Base-by-base conservation (phyloP, 2,888 invertebrate species). In the Andrena camellia region DNA sequence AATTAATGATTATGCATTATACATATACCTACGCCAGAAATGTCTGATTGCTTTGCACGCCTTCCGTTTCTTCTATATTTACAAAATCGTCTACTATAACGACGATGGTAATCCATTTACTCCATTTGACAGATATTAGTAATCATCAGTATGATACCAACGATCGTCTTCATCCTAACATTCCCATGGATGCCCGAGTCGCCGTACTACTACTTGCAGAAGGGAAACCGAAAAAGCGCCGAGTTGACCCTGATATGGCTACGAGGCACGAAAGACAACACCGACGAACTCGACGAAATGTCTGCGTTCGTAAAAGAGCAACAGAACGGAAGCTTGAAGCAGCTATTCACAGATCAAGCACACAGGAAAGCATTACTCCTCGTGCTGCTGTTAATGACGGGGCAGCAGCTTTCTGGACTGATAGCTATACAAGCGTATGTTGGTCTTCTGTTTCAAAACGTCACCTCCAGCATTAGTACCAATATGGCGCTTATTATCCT, bases 181-280 rank as follows among this genome's bases (percentile, higher is more conserved):
- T 69, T 85, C 31, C 13, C 23, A 2, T 88, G 88, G 88, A 63
- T 86, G 48, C 88, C 88, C 3, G 88, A 88, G 17, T 79, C 85
- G 0, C 88, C 88, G 5, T 86, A 88, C 50, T 80, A 84, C 60
- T 80, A 71, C 17, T 0, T 81, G 7, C 85, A 75, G 69, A 86
- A 77, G 31, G 29, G 66, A 0, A 48, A 64, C 0, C 17, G 13
- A 8, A 60, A 70, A 8, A 13, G 4, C 0, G 85, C 88, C 2
- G 42, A 50, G 13, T 10, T 85, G 17, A 67, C 82, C 0, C 54
- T 88, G 8, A 0, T 42, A 10, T 84, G 80, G 86, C 50, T 88
- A 13, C 70, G 81, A 17, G 29, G 74, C 0, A n/a, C 20, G 0
- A 33, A 2, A 0, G 0, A 35, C 2, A 63, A 73, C 23, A 2